Base-by-base conservation (phyloP, 30 jellyfish, hydroid and myxozoan species). In the Pseudorhiza aurosa region DNA sequence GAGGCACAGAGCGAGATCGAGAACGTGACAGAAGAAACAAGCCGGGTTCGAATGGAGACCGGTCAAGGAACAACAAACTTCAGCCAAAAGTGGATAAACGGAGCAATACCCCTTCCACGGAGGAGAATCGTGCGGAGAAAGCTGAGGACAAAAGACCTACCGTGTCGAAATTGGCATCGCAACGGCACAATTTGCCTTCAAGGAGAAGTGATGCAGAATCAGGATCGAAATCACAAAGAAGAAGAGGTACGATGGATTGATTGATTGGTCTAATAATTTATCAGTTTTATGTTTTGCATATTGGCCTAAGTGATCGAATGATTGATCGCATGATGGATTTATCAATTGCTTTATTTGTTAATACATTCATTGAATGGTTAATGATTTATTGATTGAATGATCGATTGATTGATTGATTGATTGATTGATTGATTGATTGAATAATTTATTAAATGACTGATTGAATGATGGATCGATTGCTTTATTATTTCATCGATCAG, bases 91-190 rank as follows among this genome's bases (percentile, higher is more conserved):
- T 82, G 33, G 85, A 65, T 8, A 60, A 67, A 15, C 72, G 85
- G 25, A 58, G 68, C 18, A 93, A 68, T 15, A 58, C 88, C 18
- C 85, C 84, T 28, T 47, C 78, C 5, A 35, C 32, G 14, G 92
- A 78, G 9, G 84, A 71, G 1, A 14, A 36, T 14, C 82, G 68
- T 30, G 69, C 25, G 2, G 85, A 72, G 15, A 77, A 68, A 33
- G 72, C 68, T 3, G 91, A 68, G 57, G 96, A 86, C 50, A 75
- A 40, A 70, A 76, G 90, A 55, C 56, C 58, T 17, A 75, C 69
- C 72, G 50, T 75, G 0, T 68, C 68, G 69, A 77, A 77, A 65
- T 8, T 80, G 68, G 19, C 81, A 5, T 58, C 87, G 42, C 82
- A 86, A 24, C 15, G 76, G 2, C 85, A 51, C 31, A 87, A 73